These are phyloP conservation scores for Drosophila kanapiae DNA, from an alignment of 1,140 invertebrate genomes.

Conservation along the genomic window DNA sequence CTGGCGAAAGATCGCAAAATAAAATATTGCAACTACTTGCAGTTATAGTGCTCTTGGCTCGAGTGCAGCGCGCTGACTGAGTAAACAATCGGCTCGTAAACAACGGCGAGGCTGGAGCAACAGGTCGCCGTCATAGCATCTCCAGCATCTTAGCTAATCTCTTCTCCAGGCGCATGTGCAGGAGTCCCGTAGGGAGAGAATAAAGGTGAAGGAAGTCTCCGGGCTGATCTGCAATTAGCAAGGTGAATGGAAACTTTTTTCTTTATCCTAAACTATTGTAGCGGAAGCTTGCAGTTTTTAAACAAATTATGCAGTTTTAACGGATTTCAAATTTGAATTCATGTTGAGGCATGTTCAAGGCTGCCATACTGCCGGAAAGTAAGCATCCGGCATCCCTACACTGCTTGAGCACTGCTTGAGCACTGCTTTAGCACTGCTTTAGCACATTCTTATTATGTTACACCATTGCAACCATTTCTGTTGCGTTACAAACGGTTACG, in stretches of 20 bases:
- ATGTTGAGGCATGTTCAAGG: not conserved
- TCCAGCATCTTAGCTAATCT: slow-evolving; percentile 52
- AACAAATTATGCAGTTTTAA: not conserved
- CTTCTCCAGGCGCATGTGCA: slow-evolving; percentile 60
- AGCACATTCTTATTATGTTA: too few relatives aligned
- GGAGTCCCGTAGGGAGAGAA: not conserved
- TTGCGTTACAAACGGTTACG: too few relatives aligned
- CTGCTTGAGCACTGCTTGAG: too few relatives aligned
- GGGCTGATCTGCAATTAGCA: not conserved
- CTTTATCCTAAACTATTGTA: not conserved
- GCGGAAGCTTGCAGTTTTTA: not conserved
- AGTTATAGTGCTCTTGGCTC: slow-evolving; percentile 44
- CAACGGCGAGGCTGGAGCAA: slow-evolving; percentile 47
- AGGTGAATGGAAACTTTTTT: too few relatives aligned
- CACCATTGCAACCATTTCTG: too few relatives aligned
- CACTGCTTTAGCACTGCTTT: too few relatives aligned
- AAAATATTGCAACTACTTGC: slow-evolving; percentile 10
- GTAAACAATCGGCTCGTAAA: slow-evolving; percentile 49
- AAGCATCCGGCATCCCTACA: too few relatives aligned
- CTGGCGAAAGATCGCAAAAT: not conserved
- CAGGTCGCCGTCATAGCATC: slow-evolving; percentile 40
- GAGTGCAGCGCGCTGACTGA: slow-evolving; percentile 63
- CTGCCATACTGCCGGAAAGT: not conserved
- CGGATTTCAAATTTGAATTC: not conserved
- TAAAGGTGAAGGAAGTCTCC: too few relatives aligned